These are phyloP conservation scores for Spatulosminthurus flaviceps DNA, from an alignment of 2,888 invertebrate species.

Conservation along the genomic window DNA sequence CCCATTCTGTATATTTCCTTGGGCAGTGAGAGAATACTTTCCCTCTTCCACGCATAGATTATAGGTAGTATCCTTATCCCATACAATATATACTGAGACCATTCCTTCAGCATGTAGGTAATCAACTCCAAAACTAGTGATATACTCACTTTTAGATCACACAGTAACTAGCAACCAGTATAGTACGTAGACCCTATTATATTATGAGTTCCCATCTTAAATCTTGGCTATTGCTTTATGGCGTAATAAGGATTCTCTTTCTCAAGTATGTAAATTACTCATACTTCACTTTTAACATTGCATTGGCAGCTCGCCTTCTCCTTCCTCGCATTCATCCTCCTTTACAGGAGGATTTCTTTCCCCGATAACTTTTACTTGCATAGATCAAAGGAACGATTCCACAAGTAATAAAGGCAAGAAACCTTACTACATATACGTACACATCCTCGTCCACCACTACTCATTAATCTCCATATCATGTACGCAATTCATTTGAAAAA, in stretches of 20 bases:
- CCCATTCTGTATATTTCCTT: background rate
- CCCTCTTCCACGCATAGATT: background rate
- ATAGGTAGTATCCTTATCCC: background rate
- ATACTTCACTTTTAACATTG: conserved; percentile 12
- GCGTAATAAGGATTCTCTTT: conserved; percentile 9
- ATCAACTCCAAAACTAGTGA: too few relatives aligned
- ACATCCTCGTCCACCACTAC: background rate
- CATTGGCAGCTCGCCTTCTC: conserved; percentile 18
- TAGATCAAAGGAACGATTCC: background rate
- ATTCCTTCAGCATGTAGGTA: too few relatives aligned
- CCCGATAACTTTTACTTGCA: background rate
- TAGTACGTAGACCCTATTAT: background rate
- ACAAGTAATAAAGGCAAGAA: too few relatives aligned
- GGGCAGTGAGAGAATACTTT: background rate
- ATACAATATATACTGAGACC: too few relatives aligned
- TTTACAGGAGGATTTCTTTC: background rate
- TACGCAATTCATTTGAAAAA: too few relatives aligned
- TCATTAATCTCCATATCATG: too few relatives aligned
- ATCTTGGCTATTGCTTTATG: conserved; percentile 8
- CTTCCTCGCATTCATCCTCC: background rate
- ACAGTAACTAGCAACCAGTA: too few relatives aligned
- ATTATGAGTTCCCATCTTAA: conserved; percentile 14
- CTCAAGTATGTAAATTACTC: conserved; percentile 14
- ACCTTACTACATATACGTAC: background rate
- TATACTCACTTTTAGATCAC: too few relatives aligned